These are phyloP conservation scores for Typhlichthys subterraneus DNA, from an alignment of 2,797 vertebrate species.

Conservation along the genomic window DNA sequence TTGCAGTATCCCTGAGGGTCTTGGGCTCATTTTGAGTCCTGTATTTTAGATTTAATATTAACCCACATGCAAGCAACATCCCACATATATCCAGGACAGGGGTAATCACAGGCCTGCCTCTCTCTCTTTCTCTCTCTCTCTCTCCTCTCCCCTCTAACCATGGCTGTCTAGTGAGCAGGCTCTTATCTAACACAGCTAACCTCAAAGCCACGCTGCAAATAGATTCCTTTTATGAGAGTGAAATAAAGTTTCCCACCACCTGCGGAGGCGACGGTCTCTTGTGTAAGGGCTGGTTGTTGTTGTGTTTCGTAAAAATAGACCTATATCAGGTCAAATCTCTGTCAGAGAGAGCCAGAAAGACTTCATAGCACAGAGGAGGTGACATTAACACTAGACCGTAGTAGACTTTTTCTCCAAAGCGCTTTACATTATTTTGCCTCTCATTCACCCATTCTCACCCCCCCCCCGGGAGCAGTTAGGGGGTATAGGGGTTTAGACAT, in stretches of 20 bases:
- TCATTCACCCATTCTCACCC: too few relatives aligned
- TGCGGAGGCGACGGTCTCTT: constrained; percentile 5
- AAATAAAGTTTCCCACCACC: constrained; percentile 24
- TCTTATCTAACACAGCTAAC: constrained; percentile 45
- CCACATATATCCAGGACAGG: constrained; percentile 28
- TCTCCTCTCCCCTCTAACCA: constrained; percentile 28
- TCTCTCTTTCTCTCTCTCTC: constrained; percentile 39
- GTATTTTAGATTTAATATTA: constrained; percentile 65
- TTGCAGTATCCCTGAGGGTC: constrained; percentile 63
- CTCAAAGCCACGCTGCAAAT: constrained; percentile 32
- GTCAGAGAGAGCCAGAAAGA: too few relatives aligned
- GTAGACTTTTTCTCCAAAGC: too few relatives aligned
- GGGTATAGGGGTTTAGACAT: too few relatives aligned
- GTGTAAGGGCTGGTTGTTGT: too few relatives aligned
- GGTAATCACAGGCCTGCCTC: constrained; percentile 34
- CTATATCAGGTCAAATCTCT: too few relatives aligned
- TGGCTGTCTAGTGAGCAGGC: constrained; percentile 36
- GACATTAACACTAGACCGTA: too few relatives aligned
- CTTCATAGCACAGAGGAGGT: too few relatives aligned
- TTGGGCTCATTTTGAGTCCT: constrained; percentile 75
- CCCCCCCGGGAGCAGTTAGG: too few relatives aligned
- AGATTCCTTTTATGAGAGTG: constrained; percentile 17
- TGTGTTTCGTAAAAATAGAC: too few relatives aligned
- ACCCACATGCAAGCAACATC: constrained; percentile 19
- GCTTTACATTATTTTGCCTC: too few relatives aligned